A percentile compares a stretch with the other conserved stretches of the same genome.
These are phyloP conservation scores for Alectoris magna DNA, from an alignment of 2,797 vertebrate species.

Conservation along the genomic window DNA sequence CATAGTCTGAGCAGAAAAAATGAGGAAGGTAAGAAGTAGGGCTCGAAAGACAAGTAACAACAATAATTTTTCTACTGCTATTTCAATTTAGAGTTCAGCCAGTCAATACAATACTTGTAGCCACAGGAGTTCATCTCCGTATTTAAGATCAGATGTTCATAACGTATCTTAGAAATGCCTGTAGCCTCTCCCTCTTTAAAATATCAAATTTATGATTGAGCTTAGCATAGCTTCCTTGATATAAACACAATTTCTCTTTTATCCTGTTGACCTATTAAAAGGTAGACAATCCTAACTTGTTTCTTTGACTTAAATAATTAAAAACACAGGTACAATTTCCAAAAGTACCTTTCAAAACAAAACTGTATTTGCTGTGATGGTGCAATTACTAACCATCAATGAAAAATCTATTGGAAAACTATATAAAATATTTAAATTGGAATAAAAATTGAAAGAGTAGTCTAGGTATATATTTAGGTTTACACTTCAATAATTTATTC, in stretches of 20 bases:
- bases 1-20: background rate
- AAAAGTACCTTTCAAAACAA: conserved; percentile 55
- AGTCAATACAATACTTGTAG: background rate
- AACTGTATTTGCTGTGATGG: conserved; percentile 16
- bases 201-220: background rate
- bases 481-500: conserved; percentile 66
- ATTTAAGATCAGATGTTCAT: background rate
- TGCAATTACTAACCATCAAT: conserved; percentile 59
- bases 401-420: conserved; percentile 58
- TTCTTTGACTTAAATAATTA: conserved; percentile 59
- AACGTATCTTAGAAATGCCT: background rate
- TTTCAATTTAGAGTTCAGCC: background rate
- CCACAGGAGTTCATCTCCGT: background rate
- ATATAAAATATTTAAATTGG: conserved; percentile 70
- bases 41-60: background rate
- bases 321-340: conserved; percentile 9
- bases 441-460: conserved; percentile 66
- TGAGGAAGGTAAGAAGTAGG: background rate
- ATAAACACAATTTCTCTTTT: conserved; percentile 18
- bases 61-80: background rate
- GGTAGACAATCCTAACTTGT: background rate
- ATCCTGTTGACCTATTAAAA: conserved; percentile 15
- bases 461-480: conserved; percentile 51
- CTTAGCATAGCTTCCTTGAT: background rate
- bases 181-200: background rate